phyloP scores from a whole-genome alignment of 2,113 vertebrate genomes.

The Eira barbara region DNA sequence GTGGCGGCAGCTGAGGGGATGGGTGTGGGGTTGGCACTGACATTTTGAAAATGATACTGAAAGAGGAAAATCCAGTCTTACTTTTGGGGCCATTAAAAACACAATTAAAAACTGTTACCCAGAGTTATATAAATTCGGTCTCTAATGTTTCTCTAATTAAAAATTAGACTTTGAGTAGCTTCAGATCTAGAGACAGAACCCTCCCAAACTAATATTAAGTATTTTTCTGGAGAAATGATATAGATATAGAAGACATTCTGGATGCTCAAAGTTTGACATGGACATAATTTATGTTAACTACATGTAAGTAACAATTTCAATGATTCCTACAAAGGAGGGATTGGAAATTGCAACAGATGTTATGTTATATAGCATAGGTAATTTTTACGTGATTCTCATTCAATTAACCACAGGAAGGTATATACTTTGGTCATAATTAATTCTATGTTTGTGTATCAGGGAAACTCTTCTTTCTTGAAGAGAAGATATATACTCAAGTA shows the following conservation, averaged over 20 bases:
- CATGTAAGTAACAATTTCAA: neutral
- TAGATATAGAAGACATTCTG: neutral
- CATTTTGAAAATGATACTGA: conserved; percentile 11
- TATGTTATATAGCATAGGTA: neutral
- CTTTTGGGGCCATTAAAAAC: neutral
- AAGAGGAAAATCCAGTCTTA: neutral
- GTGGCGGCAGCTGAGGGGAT: accelerated
- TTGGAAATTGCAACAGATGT: neutral
- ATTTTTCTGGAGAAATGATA: neutral
- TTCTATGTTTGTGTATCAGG: neutral
- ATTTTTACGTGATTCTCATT: neutral
- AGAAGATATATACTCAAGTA: neutral
- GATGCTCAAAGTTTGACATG: neutral
- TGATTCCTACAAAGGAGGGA: neutral
- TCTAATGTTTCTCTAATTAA: neutral
- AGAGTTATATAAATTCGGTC: neutral
- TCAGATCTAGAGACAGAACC: neutral
- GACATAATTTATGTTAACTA: neutral
- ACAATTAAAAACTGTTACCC: neutral
- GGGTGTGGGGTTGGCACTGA: neutral
- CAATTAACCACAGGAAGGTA: neutral
- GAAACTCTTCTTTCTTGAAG: neutral
- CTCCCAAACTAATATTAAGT: neutral
- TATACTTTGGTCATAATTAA: neutral
- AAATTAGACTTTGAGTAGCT: neutral